phyloP scores from a whole-genome alignment of 2,888 invertebrate species.

The Watsonalla binaria region DNA sequence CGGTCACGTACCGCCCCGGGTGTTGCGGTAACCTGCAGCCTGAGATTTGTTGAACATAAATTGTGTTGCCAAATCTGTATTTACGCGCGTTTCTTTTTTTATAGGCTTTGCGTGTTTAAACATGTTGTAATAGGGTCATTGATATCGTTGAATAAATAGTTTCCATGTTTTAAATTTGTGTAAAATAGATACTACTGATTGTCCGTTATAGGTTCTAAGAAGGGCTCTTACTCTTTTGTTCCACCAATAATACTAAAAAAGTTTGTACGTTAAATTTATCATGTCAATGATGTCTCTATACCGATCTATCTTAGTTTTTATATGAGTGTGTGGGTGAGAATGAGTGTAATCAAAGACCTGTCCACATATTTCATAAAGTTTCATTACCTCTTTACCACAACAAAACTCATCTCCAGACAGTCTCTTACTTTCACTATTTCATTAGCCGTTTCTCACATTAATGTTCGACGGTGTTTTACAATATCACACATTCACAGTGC shows the following conservation, averaged over 20 bases:
- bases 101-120: background rate
- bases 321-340: background rate
- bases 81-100: background rate
- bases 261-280: too few relatives aligned
- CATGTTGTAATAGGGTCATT: too few relatives aligned
- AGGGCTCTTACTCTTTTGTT: too few relatives aligned
- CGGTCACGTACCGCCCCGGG: slow-evolving; percentile 23
- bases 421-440: background rate
- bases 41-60: background rate
- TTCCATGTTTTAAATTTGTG: too few relatives aligned
- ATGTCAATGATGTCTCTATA: too few relatives aligned
- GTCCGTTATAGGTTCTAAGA: too few relatives aligned
- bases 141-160: too few relatives aligned
- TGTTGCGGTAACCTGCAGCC: slow-evolving; percentile 5
- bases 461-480: background rate
- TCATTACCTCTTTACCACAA: background rate
- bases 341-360: background rate
- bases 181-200: too few relatives aligned
- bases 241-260: too few relatives aligned
- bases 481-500: background rate
- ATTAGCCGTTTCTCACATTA: background rate
- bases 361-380: background rate
- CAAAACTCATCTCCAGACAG: too few relatives aligned
- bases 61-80: background rate
- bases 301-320: too few relatives aligned